Evolutionary conservation across 2,888 invertebrate species (phyloP), one percentile per base, ranked within the genome.

Genomic region (Abrostola tripartita): DNA sequence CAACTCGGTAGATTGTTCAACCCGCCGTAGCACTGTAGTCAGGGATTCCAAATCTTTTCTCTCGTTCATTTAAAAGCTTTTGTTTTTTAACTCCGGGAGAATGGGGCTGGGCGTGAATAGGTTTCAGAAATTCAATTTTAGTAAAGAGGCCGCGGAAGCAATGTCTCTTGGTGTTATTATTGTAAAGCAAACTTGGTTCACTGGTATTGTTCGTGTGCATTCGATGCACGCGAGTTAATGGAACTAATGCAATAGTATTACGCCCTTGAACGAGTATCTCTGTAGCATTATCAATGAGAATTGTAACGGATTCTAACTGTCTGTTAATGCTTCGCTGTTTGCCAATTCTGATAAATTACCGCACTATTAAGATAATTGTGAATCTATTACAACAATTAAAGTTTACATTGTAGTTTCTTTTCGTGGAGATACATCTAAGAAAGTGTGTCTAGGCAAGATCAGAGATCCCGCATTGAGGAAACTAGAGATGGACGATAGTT

Each of bases 231-330:
- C 76, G 57, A 79, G 38, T 75, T 81, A 84, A 86, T 85, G 81
- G 73, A 80, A 67, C 63, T 83, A 85, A 85, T 84, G 82, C 83
- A 86, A 78, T 78, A 74, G 77, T 60, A 73, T 65, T 71, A 71
- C 79, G 82, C 82, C 86, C 83, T 86, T 84, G 81, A 81, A 80
- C 74, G 73, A 76, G 71, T 76, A 70, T 79, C 74, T 72, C 65
- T 52, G 55, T 63, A 76, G 81, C 83, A 83, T 84, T 83, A 83
- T 82, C 83, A 83, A 81, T 82, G 81, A 82, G 82, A 71, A 79
- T 76, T 65, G 64, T 65, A 77, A 66, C 61, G 63, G 37, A 68
- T 52, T 53, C 56, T 52, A 61, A 64, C 59, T 60, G 41, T 50
- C 14, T 67, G 58, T 61, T 54, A 64, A 57, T 61, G 40, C 37